Evolutionary conservation across 2,888 invertebrate genomes (phyloP).

Genomic region (Tanypteryx hageni): DNA sequence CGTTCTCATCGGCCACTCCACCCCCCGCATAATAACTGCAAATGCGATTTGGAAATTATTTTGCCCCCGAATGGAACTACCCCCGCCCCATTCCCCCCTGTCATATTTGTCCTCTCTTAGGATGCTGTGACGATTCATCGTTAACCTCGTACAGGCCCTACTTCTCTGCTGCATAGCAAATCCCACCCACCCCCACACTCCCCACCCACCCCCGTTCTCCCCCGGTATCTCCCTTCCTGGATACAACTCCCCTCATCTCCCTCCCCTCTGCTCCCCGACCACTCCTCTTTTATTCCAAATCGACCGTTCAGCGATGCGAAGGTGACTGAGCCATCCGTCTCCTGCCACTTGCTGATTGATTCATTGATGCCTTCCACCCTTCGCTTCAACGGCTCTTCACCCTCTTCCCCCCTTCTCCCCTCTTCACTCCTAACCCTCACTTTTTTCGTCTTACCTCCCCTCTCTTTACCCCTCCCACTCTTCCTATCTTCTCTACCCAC

Average conservation of each 20-base stretch:
- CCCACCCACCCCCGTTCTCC: not conserved
- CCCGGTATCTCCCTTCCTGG: not conserved
- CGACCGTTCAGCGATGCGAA: conserved; percentile 62
- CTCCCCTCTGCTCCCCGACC: not conserved
- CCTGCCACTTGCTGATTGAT: conserved; percentile 64
- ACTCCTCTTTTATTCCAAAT: conserved; percentile 43
- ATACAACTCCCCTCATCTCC: not conserved
- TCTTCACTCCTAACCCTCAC: not conserved
- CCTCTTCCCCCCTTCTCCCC: not conserved
- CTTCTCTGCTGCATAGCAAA: conserved; percentile 53
- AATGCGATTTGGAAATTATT: conserved; percentile 63
- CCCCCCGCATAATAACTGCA: conserved; percentile 61
- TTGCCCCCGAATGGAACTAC: conserved; percentile 48
- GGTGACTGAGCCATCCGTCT: conserved; percentile 51
- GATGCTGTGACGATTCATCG: conserved; percentile 62
- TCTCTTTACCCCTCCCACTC: not conserved
- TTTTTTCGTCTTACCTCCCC: not conserved
- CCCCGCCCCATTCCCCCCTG: conserved; percentile 45
- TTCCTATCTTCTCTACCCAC: not conserved
- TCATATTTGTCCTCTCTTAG: conserved; percentile 64
- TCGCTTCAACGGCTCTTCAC: conserved; percentile 20
- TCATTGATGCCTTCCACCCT: conserved; percentile 57
- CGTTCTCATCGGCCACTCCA: conserved; percentile 8
- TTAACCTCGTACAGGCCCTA: conserved; percentile 57
- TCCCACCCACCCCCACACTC: conserved; percentile 13